Conservation (phyloP, 2,888 invertebrate genomes). For the Perizoma affinitatum region DNA sequence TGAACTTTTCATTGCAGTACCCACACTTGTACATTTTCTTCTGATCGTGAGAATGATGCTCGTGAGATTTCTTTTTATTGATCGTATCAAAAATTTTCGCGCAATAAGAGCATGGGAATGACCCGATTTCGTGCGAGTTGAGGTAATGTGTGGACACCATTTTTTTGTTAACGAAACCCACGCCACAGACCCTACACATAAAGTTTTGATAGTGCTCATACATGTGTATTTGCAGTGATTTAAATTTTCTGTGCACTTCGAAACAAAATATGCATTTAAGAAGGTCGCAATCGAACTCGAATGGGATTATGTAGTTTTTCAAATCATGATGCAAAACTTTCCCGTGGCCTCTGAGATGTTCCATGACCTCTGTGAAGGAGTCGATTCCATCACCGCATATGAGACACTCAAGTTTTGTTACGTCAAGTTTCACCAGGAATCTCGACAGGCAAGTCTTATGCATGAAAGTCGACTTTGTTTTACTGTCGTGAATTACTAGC, state of each 20-base stretch:
- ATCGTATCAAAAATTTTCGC: conserved; percentile 67
- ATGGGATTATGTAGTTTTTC: conserved; percentile 45
- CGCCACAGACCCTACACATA: conserved; percentile 55
- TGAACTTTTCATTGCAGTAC: conserved; percentile 50
- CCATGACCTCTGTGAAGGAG: conserved; percentile 28
- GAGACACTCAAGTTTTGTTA: conserved; percentile 49
- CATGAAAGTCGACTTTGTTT: conserved; percentile 41
- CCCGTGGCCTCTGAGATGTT: conserved; percentile 40
- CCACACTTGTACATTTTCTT: conserved; percentile 43
- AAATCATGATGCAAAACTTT: conserved; percentile 37
- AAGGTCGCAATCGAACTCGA: conserved; percentile 38
- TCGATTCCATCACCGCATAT: conserved; percentile 33
- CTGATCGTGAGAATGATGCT: conserved; percentile 54
- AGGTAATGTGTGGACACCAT: conserved; percentile 47
- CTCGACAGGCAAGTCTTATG: conserved; percentile 41
- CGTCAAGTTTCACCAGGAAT: conserved; percentile 58
- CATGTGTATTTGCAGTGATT: conserved; percentile 32
- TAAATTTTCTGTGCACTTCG: conserved; percentile 28
- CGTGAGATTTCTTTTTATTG: conserved; percentile 64
- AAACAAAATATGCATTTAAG: conserved; percentile 37
- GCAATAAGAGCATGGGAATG: conserved; percentile 59
- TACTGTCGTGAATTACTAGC: conserved; percentile 44
- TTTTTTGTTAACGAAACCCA: conserved; percentile 54
- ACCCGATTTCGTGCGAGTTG: conserved; percentile 50
- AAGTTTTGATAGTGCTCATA: conserved; percentile 58